Percentiles rank a stretch among this genome's conserved stretches.
Evolutionary conservation across 2,888 invertebrate genomes (phyloP).

Genomic region (Tanaodytes sp.): DNA sequence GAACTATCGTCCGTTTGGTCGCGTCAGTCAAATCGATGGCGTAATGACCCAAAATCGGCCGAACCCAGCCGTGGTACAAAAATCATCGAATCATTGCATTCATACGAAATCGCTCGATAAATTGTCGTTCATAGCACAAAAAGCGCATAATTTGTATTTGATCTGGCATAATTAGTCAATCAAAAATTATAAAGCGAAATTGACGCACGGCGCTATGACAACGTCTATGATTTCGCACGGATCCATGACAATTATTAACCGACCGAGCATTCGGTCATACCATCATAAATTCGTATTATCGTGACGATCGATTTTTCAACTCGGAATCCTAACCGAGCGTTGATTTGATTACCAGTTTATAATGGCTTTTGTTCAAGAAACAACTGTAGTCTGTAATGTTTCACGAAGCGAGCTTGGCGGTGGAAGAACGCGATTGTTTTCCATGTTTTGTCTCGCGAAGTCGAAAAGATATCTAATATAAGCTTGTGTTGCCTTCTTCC

Average conservation of each 20-base stretch:
- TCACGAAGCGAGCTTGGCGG: slow-evolving; percentile 1
- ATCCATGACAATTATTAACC: slow-evolving; percentile 12
- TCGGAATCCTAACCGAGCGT: slow-evolving; percentile 18
- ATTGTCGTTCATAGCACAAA: background rate
- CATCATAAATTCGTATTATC: slow-evolving; percentile 9
- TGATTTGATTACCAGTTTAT: slow-evolving; percentile 34
- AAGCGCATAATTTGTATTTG: slow-evolving; percentile 8
- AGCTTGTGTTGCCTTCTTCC: too few relatives aligned
- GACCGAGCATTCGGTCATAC: slow-evolving; percentile 13
- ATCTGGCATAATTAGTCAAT: slow-evolving; percentile 22
- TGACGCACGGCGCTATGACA: slow-evolving; percentile 14
- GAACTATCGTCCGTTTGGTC: too few relatives aligned
- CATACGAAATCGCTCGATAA: too few relatives aligned
- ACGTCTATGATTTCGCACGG: slow-evolving; percentile 4
- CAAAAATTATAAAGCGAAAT: slow-evolving; percentile 30
- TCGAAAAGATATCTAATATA: background rate
- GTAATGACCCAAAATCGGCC: too few relatives aligned
- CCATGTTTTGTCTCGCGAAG: slow-evolving; percentile 2
- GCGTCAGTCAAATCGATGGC: too few relatives aligned
- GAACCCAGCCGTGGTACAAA: too few relatives aligned
- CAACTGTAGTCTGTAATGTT: slow-evolving; percentile 29
- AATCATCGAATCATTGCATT: too few relatives aligned
- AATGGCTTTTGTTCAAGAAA: slow-evolving; percentile 49
- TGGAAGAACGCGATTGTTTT: slow-evolving; percentile 20
- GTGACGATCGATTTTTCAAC: slow-evolving; percentile 29